phyloP scores from a whole-genome alignment of 2,113 vertebrate genomes.

The Sciurus niger region DNA sequence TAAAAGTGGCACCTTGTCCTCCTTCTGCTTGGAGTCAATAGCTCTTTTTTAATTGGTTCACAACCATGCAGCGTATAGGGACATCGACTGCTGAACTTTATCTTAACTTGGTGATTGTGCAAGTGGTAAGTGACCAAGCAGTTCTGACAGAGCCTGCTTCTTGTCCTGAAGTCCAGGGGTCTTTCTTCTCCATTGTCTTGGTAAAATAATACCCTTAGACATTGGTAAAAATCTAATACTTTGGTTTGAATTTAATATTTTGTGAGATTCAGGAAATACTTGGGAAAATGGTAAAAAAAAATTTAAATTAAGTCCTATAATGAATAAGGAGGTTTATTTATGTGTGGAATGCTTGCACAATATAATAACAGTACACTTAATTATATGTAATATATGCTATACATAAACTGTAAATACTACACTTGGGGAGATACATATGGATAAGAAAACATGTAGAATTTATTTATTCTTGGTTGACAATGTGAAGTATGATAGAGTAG shows the following conservation, averaged over 20 bases:
- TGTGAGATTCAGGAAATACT: background rate
- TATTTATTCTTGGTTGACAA: slow-evolving; percentile 78
- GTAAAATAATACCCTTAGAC: background rate
- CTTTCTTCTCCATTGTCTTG: background rate
- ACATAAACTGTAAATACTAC: background rate
- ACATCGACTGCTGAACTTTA: background rate
- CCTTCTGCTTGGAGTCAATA: background rate
- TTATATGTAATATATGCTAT: background rate
- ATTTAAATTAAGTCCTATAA: background rate
- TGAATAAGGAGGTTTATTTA: background rate
- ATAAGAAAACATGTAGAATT: slow-evolving; percentile 70
- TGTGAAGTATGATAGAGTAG: slow-evolving; percentile 74
- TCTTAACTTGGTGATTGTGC: background rate
- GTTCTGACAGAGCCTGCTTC: background rate
- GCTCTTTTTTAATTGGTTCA: background rate
- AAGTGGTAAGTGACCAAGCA: background rate
- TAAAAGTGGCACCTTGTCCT: background rate
- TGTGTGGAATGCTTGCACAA: background rate
- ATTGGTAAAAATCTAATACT: background rate
- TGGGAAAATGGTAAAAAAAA: background rate
- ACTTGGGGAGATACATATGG: slow-evolving; percentile 4
- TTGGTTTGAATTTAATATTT: background rate
- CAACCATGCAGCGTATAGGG: background rate
- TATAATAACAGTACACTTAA: slow-evolving; percentile 50
- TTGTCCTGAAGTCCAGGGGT: background rate